phyloP scores from a whole-genome alignment of 2,888 invertebrate genomes.

The Pocota personata region DNA sequence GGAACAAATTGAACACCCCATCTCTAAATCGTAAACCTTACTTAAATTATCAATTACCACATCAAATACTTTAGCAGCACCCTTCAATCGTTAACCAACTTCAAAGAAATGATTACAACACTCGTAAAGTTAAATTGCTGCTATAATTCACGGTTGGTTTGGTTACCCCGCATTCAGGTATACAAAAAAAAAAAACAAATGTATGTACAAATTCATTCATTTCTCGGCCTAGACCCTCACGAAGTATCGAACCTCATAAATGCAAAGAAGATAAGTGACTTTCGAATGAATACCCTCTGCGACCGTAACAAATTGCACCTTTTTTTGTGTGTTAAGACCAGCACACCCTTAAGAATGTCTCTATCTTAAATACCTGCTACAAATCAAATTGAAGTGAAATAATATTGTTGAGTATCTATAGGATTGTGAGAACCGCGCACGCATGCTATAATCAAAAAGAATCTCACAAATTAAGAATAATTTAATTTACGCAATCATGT shows the following conservation, averaged over 20 bases:
- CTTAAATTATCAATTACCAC: slow-evolving; percentile 32
- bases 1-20: neutral
- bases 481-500: neutral
- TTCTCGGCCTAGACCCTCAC: neutral
- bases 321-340: neutral
- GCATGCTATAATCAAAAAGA: neutral
- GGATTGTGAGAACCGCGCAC: neutral
- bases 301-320: slow-evolving; percentile 3
- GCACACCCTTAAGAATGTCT: neutral
- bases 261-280: neutral
- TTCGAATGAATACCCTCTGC: neutral
- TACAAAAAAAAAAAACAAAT: too few species aligned
- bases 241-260: neutral
- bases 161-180: slow-evolving; percentile 2
- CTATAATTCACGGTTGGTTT: slow-evolving; percentile 15
- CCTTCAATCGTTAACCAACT: slow-evolving; percentile 2
- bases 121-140: slow-evolving; percentile 5
- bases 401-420: neutral
- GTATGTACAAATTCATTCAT: slow-evolving; percentile 14
- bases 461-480: slow-evolving; percentile 5
- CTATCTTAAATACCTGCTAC: slow-evolving; percentile 15
- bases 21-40: neutral
- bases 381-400: slow-evolving; percentile 4
- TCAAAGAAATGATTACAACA: slow-evolving; percentile 18
- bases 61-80: slow-evolving; percentile 14